phyloP scores from a whole-genome alignment of 2,113 vertebrate species.

The Pterocles orientalis region DNA sequence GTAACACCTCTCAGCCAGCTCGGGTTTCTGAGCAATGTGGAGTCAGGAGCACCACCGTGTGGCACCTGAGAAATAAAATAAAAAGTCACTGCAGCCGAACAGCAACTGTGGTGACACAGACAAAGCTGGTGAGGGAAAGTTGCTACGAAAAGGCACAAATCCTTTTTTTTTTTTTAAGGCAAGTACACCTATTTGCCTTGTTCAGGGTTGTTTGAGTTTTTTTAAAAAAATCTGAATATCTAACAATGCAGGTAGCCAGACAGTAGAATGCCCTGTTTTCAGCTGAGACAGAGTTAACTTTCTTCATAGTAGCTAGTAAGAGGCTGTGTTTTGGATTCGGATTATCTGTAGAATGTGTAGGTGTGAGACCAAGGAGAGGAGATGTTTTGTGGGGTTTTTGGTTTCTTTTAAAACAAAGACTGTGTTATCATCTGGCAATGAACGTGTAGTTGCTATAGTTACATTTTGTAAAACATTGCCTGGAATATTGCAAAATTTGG shows the following conservation, averaged over 20 bases:
- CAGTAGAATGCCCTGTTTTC: neutral
- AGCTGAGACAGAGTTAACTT: too few relatives aligned
- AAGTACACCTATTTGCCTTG: neutral
- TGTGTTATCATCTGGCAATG: neutral
- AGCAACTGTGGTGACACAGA: neutral
- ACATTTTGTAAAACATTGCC: neutral
- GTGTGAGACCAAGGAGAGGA: neutral
- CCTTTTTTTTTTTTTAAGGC: neutral
- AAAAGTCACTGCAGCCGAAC: neutral
- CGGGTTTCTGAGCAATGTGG: neutral
- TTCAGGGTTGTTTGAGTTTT: neutral
- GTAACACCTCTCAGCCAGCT: neutral
- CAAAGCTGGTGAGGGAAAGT: neutral
- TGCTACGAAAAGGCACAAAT: neutral
- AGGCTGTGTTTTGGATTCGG: too few relatives aligned
- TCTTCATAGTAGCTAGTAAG: too few relatives aligned
- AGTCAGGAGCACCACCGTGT: conserved; percentile 32
- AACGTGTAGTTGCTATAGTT: neutral
- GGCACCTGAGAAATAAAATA: neutral
- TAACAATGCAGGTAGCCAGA: neutral
- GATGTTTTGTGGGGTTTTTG: neutral
- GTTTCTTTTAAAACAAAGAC: neutral
- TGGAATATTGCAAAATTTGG: neutral
- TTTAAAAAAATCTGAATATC: neutral
- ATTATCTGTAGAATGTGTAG: neutral